Base-by-base conservation (phyloP, 2,113 vertebrate species). In the Ifrita kowaldi region DNA sequence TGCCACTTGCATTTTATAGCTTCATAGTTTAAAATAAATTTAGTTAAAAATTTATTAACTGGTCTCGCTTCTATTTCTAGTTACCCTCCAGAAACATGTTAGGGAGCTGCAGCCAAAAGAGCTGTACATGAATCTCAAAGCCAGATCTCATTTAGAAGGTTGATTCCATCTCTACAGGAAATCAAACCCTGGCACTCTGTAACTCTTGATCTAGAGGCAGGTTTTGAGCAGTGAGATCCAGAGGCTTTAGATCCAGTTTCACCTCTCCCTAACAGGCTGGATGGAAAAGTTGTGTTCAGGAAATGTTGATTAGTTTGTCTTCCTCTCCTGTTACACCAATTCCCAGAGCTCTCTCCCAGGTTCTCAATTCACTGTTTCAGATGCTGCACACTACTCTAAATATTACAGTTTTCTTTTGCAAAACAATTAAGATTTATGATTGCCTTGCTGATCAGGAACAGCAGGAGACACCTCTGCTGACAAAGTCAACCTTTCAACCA, bases 21-120 rank as follows among this genome's bases (percentile, higher is more conserved):
- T 71, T 88, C 63, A 42, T 22, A 64, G 46, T 47, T 86, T 69
- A 89, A 90, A 93, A 89, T 73, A 93, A 88, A 97, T 93, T 73
- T 41, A 76, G 77, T 94, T 69, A 39, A 96, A 92, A 84, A 64
- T 59, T 60, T 82, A 96, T 88, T 91, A 94, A 89, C 71, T 89
- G 62, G 18, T 67, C 56, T 93, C 23, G 2, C 41, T 93, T 79
- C 78, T 79, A 87, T 82, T 82, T 85, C 81, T 83, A 85, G 84
- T 49, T 83, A 73, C 21, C 52, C 46, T 93, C 33, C 59, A 89
- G 53, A 96, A 96, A 77, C 59, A 69, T 6, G 18, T 46, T 59
- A 67, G 32, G 33, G 32, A 91, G 65, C n/a, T 89, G 70, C 78
- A 76, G 63, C 42, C 78, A 82, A 83, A 89, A 91, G 87, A 69